phyloP scores from a whole-genome alignment of 2,888 invertebrate genomes.

The Dusona sp. region DNA sequence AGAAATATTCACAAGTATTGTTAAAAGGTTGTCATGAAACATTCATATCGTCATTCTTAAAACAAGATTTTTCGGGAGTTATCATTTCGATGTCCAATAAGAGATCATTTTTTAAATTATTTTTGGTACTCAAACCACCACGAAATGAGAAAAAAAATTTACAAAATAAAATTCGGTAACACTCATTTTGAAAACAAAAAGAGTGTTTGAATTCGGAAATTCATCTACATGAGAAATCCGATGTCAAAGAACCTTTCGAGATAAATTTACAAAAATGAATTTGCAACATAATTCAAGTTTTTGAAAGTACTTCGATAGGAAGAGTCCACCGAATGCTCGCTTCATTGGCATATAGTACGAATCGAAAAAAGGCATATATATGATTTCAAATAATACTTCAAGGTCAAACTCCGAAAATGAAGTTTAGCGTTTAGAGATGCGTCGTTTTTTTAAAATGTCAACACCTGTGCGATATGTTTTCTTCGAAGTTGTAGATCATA shows the following conservation, averaged over 20 bases:
- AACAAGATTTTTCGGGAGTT: background rate
- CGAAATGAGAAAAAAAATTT: background rate
- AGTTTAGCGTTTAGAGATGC: background rate
- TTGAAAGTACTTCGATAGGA: background rate
- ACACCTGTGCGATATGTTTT: background rate
- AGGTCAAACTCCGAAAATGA: slow-evolving; percentile 1
- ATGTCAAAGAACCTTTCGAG: background rate
- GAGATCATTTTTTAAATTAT: background rate
- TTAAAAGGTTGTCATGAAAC: background rate
- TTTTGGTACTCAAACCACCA: background rate
- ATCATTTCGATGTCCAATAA: background rate
- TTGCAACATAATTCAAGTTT: background rate
- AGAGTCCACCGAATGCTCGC: background rate
- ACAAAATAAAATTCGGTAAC: background rate
- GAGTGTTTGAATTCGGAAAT: background rate
- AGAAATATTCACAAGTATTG: background rate
- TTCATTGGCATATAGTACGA: background rate
- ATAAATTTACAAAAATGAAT: background rate
- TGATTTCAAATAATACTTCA: background rate
- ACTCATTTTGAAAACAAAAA: background rate
- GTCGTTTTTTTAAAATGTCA: background rate
- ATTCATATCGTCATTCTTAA: background rate
- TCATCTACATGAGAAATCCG: background rate
- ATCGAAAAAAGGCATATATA: background rate
- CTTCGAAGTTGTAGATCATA: background rate